Base-by-base conservation (phyloP, 2,113 vertebrate species). In the Dicerorhinus sumatrensis region DNA sequence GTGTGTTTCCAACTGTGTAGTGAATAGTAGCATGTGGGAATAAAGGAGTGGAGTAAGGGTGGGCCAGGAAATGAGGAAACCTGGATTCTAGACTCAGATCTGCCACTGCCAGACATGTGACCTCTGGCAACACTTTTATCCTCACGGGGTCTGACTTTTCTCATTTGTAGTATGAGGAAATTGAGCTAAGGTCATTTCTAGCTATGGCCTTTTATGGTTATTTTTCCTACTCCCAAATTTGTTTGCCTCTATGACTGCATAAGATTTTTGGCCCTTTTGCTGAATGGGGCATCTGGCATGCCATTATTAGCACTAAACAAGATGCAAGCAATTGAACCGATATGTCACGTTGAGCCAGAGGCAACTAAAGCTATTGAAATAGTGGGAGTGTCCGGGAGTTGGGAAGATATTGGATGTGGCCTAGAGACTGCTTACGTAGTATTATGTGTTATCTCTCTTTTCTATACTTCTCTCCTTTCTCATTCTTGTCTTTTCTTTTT, bases 81-180 rank as follows among this genome's bases (percentile, higher is more conserved):
- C 51, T 75, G 16, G 10, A 33, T 65, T 96, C 51, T 21, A 95
- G 62, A 89, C 73, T 46, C 2, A 56, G 14, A 4, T 82, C 29
- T 58, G 62, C 33, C 23, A 46, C 11, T 82, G 58, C 70, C 82
- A 56, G 31, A 63, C 5, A 48, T 2, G 18, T 94, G 81, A 84
- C n/a, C 83, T 88, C 91, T 94, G 72, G n/a, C 17, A 91, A 91
- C 17, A 13, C 62, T 87, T 90, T 87, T 17, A 48, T 12, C 31
- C 14, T 56, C 70, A 54, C 0, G 62, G 21, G 18, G 27, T 33
- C 33, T 84, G 72, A 69, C 17, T 95, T 94, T 92, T 82, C 51
- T 89, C 21, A 48, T 92, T 80, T 83, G 46, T 60, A 36, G 86
- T 51, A 31, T 36, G 77, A 96, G 21, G 70, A 92, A 87, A 86